Evolutionary conservation across 2,888 invertebrate genomes (phyloP).

Genomic region (Auanema sp.): DNA sequence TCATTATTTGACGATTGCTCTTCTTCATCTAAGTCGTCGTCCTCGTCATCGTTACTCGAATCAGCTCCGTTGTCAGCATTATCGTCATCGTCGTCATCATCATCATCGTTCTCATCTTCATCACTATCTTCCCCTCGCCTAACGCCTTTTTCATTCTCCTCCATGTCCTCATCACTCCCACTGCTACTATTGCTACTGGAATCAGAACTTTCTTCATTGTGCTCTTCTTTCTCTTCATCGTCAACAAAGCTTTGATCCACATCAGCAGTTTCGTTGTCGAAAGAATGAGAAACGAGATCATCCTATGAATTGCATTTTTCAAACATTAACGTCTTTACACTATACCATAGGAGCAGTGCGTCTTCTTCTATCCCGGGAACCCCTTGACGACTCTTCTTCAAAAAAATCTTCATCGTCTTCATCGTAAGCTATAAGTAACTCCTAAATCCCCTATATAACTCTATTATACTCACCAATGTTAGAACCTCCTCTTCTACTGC

Average conservation of each 20-base stretch:
- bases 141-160: too few species aligned
- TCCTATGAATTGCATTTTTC: background rate
- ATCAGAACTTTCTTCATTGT: too few species aligned
- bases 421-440: background rate
- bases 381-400: background rate
- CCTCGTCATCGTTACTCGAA: constrained; percentile 1
- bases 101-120: constrained; percentile 6
- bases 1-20: too few species aligned
- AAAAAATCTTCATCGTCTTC: constrained; percentile 3
- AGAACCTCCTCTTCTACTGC: background rate
- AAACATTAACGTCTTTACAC: too few species aligned
- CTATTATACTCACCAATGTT: background rate
- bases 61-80: background rate
- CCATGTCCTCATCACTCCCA: too few species aligned
- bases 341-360: background rate
- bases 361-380: background rate
- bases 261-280: too few species aligned
- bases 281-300: background rate
- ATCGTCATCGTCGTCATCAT: constrained; percentile 1
- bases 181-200: too few species aligned
- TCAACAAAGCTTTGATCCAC: too few species aligned
- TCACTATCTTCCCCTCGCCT: too few species aligned
- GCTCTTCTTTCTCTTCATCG: too few species aligned
- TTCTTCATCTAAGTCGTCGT: constrained; percentile 1
- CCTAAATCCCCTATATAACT: too few species aligned